Evolutionary conservation across 2,113 vertebrate genomes (phyloP).

Genomic region (Microtus ochrogaster): DNA sequence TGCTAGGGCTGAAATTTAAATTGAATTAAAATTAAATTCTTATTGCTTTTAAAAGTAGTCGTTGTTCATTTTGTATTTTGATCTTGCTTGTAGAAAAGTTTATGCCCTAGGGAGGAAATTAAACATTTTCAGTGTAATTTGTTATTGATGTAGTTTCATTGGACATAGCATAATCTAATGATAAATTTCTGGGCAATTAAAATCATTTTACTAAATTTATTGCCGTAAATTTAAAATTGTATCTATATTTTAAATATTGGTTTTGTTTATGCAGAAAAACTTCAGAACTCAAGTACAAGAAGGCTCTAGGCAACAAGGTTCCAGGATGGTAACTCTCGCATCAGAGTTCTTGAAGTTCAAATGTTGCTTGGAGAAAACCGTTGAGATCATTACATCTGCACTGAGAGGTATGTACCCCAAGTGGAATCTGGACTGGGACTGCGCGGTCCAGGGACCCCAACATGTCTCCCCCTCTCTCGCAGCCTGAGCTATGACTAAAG

Average conservation of each 20-base stretch:
- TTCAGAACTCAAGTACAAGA: constrained; percentile 71
- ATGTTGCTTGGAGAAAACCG: constrained; percentile 86
- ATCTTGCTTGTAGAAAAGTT: neutral
- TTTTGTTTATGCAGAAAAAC: constrained; percentile 78
- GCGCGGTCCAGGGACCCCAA: neutral
- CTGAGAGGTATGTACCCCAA: constrained; percentile 87
- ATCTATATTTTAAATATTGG: neutral
- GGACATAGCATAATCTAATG: neutral
- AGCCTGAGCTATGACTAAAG: neutral
- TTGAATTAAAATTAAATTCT: neutral
- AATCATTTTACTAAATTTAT: neutral
- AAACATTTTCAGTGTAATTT: neutral
- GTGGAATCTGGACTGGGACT: neutral
- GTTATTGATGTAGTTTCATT: neutral
- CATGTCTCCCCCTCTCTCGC: neutral
- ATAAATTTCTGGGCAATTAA: neutral
- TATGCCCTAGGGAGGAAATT: neutral
- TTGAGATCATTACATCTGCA: constrained; percentile 82
- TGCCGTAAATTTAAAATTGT: neutral
- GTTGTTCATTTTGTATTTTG: neutral
- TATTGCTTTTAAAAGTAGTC: constrained; percentile 16
- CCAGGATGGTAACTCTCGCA: constrained; percentile 83
- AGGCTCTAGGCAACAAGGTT: constrained; percentile 71
- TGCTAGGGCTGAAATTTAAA: neutral
- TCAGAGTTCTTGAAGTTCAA: constrained; percentile 89